Evolutionary conservation across 2,888 invertebrate genomes (phyloP).

Genomic region (Embidobia sp.): DNA sequence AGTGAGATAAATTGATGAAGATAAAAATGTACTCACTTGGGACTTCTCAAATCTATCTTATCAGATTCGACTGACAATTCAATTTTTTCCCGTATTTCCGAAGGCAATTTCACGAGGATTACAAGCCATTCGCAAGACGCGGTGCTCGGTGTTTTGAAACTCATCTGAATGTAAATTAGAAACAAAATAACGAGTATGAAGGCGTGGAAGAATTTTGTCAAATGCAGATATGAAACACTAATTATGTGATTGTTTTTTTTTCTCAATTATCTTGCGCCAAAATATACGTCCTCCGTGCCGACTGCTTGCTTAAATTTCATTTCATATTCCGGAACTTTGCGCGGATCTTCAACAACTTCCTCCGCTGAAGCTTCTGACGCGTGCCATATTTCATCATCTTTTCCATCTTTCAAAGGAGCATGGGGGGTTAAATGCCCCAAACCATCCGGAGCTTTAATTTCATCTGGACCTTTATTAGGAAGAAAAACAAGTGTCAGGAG

Average conservation of each 20-base stretch:
- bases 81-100: conserved; percentile 88
- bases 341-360: conserved; percentile 82
- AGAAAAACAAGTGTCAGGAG: not conserved
- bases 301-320: conserved; percentile 93
- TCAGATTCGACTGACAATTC: conserved; percentile 85
- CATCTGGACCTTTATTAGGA: conserved; percentile 81
- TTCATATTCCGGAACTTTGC: conserved; percentile 88
- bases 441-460: conserved; percentile 75
- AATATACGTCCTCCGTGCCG: conserved; percentile 91
- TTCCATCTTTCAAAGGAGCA: conserved; percentile 81
- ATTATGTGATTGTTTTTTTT: conserved; percentile 20
- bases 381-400: conserved; percentile 82
- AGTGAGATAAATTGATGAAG: conserved; percentile 1
- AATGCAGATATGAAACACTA: conserved; percentile 15
- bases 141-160: conserved; percentile 89
- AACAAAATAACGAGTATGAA: conserved; percentile 2
- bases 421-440: conserved; percentile 70
- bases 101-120: conserved; percentile 89
- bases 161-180: conserved; percentile 84
- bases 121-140: conserved; percentile 94
- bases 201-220: no score
- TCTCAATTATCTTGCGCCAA: conserved; percentile 84
- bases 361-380: conserved; percentile 70
- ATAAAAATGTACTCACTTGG: conserved; percentile 69
- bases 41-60: conserved; percentile 77